These are phyloP conservation scores for Pampus argenteus DNA, from an alignment of 2,797 vertebrate genomes.

Conservation along the genomic window DNA sequence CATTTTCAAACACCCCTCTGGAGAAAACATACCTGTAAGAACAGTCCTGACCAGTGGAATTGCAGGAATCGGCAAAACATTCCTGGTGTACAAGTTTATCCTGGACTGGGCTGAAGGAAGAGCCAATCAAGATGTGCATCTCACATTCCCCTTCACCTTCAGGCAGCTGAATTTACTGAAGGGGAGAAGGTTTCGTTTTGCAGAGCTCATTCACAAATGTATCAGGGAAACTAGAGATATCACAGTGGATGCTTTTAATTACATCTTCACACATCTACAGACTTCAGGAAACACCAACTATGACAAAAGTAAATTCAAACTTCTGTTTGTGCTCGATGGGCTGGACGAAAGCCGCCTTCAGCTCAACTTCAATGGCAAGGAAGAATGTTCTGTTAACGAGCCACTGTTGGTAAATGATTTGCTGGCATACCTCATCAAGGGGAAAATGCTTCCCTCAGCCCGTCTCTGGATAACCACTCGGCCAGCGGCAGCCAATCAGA, in stretches of 20 bases:
- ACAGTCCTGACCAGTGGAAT: constrained; percentile 40
- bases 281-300: constrained; percentile 36
- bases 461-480: constrained; percentile 41
- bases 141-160: constrained; percentile 42
- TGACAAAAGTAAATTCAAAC: constrained; percentile 37
- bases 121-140: constrained; percentile 36
- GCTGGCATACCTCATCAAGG: constrained; percentile 21
- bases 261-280: constrained; percentile 22
- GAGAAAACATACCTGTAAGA: constrained; percentile 11
- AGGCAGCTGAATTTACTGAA: constrained; percentile 36
- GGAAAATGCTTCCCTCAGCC: constrained; percentile 34
- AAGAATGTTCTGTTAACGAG: constrained; percentile 2
- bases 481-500: constrained; percentile 32
- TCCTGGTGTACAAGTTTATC: constrained; percentile 37
- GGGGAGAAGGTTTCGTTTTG: background rate
- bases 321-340: constrained; percentile 32
- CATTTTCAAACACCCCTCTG: constrained; percentile 18
- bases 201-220: constrained; percentile 26
- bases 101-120: constrained; percentile 44
- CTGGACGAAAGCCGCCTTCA: constrained; percentile 24
- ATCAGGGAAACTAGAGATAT: constrained; percentile 14
- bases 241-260: background rate
- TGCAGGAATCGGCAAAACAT: constrained; percentile 46
- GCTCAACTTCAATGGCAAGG: background rate
- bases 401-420: constrained; percentile 11